Percentiles rank a stretch among this genome's conserved stretches.
These are phyloP conservation scores for Fregetta grallaria DNA, from an alignment of 2,113 vertebrate genomes.

Conservation along the genomic window DNA sequence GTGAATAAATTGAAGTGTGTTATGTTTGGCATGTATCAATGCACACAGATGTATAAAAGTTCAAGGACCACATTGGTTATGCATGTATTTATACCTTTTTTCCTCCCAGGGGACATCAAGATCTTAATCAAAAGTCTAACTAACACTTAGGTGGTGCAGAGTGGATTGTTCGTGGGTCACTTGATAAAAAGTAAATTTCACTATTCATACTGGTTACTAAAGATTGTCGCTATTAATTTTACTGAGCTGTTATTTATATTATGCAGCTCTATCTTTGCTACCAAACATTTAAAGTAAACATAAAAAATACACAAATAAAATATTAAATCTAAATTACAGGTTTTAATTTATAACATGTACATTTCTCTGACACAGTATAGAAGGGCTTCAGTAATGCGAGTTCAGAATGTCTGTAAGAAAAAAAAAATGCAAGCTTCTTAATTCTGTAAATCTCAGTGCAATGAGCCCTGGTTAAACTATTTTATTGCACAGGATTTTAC, in stretches of 20 bases:
- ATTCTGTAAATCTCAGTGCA: background rate
- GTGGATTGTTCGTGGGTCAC: background rate
- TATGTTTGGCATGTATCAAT: conserved; percentile 15
- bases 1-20: background rate
- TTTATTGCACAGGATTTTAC: background rate
- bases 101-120: conserved; percentile 4
- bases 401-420: background rate
- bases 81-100: conserved; percentile 24
- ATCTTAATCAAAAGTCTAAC: conserved; percentile 32
- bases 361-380: background rate
- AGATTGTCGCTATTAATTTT: background rate
- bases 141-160: background rate
- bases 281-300: background rate
- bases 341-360: background rate
- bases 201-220: background rate
- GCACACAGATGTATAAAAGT: conserved; percentile 8
- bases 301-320: background rate
- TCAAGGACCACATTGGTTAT: conserved; percentile 39
- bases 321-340: background rate
- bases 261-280: background rate
- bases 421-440: background rate
- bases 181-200: conserved; percentile 11
- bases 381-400: background rate
- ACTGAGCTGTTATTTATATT: background rate
- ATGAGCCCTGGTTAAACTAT: background rate